Conservation (phyloP, 2,113 vertebrate genomes). For the Platichthys stellatus region DNA sequence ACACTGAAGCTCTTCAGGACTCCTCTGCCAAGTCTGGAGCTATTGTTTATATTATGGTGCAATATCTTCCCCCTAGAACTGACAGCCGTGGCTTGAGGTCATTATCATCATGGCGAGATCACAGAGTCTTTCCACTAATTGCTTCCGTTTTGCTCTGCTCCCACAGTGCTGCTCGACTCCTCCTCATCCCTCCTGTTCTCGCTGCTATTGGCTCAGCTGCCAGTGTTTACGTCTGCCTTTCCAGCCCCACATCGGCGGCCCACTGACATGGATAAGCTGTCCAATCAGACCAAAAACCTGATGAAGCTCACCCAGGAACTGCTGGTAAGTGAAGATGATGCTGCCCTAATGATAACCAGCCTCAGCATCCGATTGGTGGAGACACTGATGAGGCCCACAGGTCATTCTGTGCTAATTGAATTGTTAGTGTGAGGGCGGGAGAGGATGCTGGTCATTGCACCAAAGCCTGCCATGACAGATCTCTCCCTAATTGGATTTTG, state of each 20-base stretch:
- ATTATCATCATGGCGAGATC: conserved; percentile 72
- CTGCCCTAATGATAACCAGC: conserved; percentile 18
- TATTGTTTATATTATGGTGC: conserved; percentile 78
- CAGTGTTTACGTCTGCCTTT: conserved; percentile 77
- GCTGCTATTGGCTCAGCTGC: conserved; percentile 83
- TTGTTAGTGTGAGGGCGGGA: conserved; percentile 20
- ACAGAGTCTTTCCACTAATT: conserved; percentile 73
- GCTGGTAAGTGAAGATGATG: conserved; percentile 77
- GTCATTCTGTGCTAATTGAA: conserved; percentile 36
- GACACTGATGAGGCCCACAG: conserved; percentile 25
- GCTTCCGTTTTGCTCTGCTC: conserved; percentile 71
- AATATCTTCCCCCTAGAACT: conserved; percentile 65
- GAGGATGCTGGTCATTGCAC: conserved; percentile 28
- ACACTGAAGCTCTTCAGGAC: conserved; percentile 50
- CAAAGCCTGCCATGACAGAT: conserved; percentile 23
- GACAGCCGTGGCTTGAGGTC: conserved; percentile 73
- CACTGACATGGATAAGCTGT: conserved; percentile 82
- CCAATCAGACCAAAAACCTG: conserved; percentile 84
- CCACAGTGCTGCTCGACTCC: conserved; percentile 83
- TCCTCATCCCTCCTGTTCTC: conserved; percentile 83
- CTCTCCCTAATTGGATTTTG: conserved; percentile 36
- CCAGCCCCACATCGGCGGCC: conserved; percentile 72
- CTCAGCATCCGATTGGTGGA: conserved; percentile 16
- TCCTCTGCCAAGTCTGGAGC: conserved; percentile 73
- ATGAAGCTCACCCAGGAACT: conserved; percentile 83